Percentiles rank a stretch among this genome's conserved stretches.
Conservation (phyloP, 2,113 vertebrate species). For the Oxygymnocypris stewartii region DNA sequence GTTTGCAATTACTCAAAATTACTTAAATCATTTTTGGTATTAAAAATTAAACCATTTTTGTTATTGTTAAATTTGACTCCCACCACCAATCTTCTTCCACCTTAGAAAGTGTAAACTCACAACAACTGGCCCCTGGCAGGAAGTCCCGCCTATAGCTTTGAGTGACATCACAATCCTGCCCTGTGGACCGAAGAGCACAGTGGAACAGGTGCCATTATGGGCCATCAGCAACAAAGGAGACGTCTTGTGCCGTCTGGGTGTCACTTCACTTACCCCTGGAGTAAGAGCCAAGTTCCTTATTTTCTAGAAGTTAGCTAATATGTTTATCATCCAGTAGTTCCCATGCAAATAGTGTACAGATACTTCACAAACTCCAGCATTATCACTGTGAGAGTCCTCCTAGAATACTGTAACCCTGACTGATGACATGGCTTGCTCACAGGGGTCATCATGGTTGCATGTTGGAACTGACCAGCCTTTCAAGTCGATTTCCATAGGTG, state of each 20-base stretch:
- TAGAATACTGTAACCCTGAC: not conserved
- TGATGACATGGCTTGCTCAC: not conserved
- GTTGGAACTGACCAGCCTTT: conserved; percentile 96
- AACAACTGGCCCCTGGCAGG: conserved; percentile 94
- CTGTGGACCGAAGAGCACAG: conserved; percentile 65
- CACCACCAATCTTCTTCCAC: not conserved
- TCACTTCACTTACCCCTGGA: conserved; percentile 83
- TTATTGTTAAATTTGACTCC: not conserved
- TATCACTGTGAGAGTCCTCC: not conserved
- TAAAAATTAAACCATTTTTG: not conserved
- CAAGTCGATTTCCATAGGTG: conserved; percentile 87
- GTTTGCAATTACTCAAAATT: not conserved
- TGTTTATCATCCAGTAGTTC: not conserved
- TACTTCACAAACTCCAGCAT: not conserved
- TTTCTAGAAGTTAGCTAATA: not conserved
- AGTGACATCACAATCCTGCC: conserved; percentile 88
- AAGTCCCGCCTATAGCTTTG: conserved; percentile 86
- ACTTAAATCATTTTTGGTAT: not conserved
- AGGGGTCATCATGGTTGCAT: conserved; percentile 96
- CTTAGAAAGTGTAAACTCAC: conserved; percentile 91
- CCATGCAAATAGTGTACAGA: not conserved
- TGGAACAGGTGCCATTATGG: conserved; percentile 84
- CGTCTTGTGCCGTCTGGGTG: conserved; percentile 89
- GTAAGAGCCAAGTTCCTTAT: conserved; percentile 74
- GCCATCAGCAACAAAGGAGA: conserved; percentile 97